Evolutionary conservation across 2,888 invertebrate genomes (phyloP), one percentile per base, ranked within the genome.

Genomic region (Elegia similella): DNA sequence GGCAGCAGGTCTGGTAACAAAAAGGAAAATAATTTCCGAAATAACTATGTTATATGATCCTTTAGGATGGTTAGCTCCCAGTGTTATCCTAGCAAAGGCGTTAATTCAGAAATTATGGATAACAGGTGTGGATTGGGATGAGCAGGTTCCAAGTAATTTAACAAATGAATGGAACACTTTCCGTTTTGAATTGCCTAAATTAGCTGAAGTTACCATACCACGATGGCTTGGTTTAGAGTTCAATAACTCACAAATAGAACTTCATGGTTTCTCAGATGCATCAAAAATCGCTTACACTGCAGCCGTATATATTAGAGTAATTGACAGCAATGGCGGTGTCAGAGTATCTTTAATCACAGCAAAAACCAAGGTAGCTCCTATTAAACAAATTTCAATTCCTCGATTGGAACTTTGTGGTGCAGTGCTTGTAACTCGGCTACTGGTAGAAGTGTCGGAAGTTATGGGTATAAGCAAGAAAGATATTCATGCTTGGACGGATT

Each of bases 321-420:
- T 60, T 10, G 54, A 65, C 38, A 29, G 23, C 0, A 1, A n/a
- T n/a, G 56, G 52, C 5, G 12, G 52, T 6, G 32, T 64, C 7
- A 42, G 62, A 6, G 58, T 62, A 10, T 42, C 13, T 17, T 43
- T 67, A 13, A n/a, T 67, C 7, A 54, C 60, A 1, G 32, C 63
- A 1, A 57, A 53, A 30, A 57, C 57, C 2, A 46, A 30, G 13
- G 57, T 57, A 0, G 57, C 57, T 0, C 53, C 53, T 5, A 23
- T 57, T 16, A 57, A 57, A 47, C 57, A 57, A 42, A 29, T 53
- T 1, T 53, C 42, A 2, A 53, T 57, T 29, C 57, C 53, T 1
- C 29, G 57, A 6, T 32, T 57, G 7, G 56, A 56, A n/a, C 30
- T 56, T 6, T 56, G 56, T 16, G 48, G 42, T 13, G 50, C 42